These are phyloP conservation scores for Conops quadrifasciatus DNA, from an alignment of 2,888 invertebrate genomes.

Conservation along the genomic window DNA sequence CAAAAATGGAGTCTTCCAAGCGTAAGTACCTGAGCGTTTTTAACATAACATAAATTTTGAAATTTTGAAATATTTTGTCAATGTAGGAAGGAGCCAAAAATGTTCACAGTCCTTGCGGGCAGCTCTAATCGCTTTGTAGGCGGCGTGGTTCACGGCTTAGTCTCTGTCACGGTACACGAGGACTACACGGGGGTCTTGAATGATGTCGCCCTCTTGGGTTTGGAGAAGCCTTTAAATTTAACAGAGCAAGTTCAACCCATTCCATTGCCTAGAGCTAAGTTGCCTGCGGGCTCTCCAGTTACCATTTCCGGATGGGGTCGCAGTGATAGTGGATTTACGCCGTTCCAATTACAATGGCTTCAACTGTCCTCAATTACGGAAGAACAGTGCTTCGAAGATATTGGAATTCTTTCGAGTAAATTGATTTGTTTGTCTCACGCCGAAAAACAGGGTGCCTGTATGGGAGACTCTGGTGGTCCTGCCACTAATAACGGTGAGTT, in stretches of 20 bases:
- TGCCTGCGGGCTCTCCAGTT: not conserved
- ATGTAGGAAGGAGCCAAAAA: constrained; percentile 5
- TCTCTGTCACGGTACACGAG: not conserved
- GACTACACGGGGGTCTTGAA: not conserved
- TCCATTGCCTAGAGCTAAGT: not conserved
- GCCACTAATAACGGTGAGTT: constrained; percentile 52
- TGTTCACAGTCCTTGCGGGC: constrained; percentile 19
- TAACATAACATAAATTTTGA: not conserved
- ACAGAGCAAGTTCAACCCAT: constrained; percentile 8
- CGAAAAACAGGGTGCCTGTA: constrained; percentile 53
- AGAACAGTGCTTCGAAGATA: constrained; percentile 42
- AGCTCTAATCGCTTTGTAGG: not conserved
- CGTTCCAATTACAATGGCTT: constrained; percentile 53
- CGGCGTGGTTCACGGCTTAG: not conserved
- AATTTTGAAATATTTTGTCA: not conserved
- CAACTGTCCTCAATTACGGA: constrained; percentile 47
- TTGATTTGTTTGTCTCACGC: constrained; percentile 55
- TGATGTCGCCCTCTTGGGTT: constrained; percentile 16
- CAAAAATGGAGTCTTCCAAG: not conserved
- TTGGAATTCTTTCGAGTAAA: constrained; percentile 44
- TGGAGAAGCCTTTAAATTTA: constrained; percentile 3
- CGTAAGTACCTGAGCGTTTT: not conserved
- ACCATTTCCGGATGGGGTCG: constrained; percentile 21
- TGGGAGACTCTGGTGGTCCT: constrained; percentile 59
- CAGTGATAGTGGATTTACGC: constrained; percentile 46